A percentile compares a stretch with the other conserved stretches of the same genome.
These are phyloP conservation scores for Chaetorhynchus papuensis DNA, from an alignment of 2,113 vertebrate species.

Conservation along the genomic window DNA sequence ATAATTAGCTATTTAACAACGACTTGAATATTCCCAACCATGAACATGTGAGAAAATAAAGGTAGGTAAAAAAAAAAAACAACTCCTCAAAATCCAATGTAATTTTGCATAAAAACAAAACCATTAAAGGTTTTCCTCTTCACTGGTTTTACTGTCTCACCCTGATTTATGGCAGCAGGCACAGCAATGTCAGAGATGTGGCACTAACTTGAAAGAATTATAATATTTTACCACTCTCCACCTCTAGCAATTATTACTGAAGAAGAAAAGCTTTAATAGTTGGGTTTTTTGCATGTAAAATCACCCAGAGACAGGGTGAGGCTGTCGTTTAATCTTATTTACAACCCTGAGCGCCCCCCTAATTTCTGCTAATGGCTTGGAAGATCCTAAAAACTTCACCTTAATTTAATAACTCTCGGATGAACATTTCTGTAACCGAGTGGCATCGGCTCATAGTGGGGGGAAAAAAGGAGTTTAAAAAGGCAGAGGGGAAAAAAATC, in stretches of 20 bases:
- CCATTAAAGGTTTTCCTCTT: constrained; percentile 33
- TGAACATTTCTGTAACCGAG: rapidly evolving
- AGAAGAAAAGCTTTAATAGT: not conserved
- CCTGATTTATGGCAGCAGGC: constrained; percentile 7
- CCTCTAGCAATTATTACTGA: not conserved
- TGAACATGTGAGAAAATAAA: not conserved
- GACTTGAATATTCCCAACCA: not conserved
- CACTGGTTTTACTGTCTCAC: constrained; percentile 2
- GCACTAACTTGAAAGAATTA: constrained; percentile 4
- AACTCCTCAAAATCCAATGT: not conserved
- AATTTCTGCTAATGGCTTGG: not conserved
- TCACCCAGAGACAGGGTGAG: rapidly evolving
- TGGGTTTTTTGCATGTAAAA: not conserved
- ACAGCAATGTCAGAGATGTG: not conserved
- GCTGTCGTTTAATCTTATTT: not conserved
- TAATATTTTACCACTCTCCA: not conserved
- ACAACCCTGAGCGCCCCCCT: not conserved
- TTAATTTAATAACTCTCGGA: not conserved
- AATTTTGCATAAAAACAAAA: constrained; percentile 47
- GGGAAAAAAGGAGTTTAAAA: not conserved
- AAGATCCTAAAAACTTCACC: not conserved
- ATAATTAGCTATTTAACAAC: not conserved
- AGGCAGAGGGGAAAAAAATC: not conserved
- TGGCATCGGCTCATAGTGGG: not conserved
- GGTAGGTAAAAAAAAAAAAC: not conserved